Percentiles rank a stretch among this genome's conserved stretches.
phyloP scores from a whole-genome alignment of 2,797 vertebrate genomes.

The Toxotes lorentzi region DNA sequence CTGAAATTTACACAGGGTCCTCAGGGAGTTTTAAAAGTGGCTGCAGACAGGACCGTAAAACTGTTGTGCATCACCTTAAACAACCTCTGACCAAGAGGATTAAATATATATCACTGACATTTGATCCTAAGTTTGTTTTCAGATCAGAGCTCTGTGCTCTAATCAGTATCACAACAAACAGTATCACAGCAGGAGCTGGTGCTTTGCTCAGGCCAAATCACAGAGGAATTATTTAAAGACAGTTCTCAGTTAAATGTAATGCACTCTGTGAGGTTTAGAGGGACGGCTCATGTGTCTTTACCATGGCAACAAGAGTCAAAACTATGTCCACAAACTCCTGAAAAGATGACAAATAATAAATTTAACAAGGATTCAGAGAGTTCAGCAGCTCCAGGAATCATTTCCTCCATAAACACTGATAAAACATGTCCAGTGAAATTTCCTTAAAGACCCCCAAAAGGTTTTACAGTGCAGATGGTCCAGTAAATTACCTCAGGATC shows the following conservation, averaged over 20 bases:
- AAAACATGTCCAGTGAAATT: not conserved
- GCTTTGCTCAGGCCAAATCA: too few relatives aligned
- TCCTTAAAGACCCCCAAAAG: not conserved
- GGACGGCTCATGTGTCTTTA: not conserved
- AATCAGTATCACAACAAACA: too few relatives aligned
- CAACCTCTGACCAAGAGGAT: not conserved
- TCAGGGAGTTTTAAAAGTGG: not conserved
- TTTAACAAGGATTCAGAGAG: not conserved
- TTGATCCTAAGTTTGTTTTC: constrained; percentile 2
- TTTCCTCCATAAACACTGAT: not conserved
- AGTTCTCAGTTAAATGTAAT: not conserved
- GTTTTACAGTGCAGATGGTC: not conserved
- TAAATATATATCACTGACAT: not conserved
- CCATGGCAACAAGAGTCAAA: not conserved
- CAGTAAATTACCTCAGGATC: not conserved
- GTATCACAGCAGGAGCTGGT: not conserved
- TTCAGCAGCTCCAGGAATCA: not conserved
- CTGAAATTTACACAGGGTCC: constrained; percentile 10
- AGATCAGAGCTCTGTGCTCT: not conserved
- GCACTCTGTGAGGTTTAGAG: not conserved
- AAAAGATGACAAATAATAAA: constrained; percentile 4
- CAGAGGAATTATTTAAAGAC: not conserved
- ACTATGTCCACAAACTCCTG: not conserved
- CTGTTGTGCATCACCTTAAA: constrained; percentile 2
- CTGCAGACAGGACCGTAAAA: constrained; percentile 14